phyloP scores from a whole-genome alignment of 2,797 vertebrate species.

The Dendrocincla fuliginosa region DNA sequence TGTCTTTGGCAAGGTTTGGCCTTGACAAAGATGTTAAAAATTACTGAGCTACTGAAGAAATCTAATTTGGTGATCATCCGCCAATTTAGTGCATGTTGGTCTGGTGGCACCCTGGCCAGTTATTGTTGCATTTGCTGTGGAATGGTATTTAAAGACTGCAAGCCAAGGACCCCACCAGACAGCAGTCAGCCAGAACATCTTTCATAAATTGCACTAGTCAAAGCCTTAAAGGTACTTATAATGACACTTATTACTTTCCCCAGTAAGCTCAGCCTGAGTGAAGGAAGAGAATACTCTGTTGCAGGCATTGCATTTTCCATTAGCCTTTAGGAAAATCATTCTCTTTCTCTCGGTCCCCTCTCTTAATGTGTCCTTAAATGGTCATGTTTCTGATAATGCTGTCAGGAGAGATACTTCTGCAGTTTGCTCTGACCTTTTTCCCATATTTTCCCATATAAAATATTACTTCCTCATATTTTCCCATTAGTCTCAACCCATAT shows the following conservation, averaged over 20 bases:
- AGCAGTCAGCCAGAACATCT: background rate
- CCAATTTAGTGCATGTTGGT: background rate
- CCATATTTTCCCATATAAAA: slow-evolving; percentile 18
- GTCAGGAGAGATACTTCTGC: background rate
- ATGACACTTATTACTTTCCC: background rate
- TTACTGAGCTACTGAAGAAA: background rate
- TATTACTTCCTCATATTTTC: background rate
- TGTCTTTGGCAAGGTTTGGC: background rate
- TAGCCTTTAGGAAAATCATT: background rate
- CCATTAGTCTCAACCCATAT: slow-evolving; percentile 38
- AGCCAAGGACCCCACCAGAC: background rate
- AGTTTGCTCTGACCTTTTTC: slow-evolving; percentile 29
- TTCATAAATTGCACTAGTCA: background rate
- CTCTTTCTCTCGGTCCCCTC: background rate
- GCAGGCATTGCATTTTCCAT: background rate
- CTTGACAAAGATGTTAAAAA: background rate
- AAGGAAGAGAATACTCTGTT: background rate
- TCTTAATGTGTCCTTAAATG: slow-evolving; percentile 9
- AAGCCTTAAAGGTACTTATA: background rate
- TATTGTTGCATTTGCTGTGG: background rate
- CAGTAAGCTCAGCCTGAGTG: background rate
- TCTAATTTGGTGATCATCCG: background rate
- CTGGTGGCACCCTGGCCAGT: background rate
- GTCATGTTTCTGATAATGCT: background rate
- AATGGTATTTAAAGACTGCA: background rate